phyloP scores from a whole-genome alignment of 2,113 vertebrate species.

The Phaethornis superciliosus region DNA sequence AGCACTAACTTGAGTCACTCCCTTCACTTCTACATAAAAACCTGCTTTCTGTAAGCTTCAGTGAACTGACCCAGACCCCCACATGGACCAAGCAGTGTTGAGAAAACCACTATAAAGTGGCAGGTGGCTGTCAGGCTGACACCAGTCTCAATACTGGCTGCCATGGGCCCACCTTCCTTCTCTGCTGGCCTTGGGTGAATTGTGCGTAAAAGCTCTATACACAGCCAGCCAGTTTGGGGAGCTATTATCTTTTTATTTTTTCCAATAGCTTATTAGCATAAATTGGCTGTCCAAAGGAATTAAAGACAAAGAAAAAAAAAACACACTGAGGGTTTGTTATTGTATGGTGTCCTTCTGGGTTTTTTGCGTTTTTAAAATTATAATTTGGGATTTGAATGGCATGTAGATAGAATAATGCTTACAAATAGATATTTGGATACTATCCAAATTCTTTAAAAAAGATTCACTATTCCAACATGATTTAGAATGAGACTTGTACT shows the following conservation, averaged over 20 bases:
- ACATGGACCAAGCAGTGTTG: not conserved
- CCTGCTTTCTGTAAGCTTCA: not conserved
- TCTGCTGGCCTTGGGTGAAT: not conserved
- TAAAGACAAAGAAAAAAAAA: not conserved
- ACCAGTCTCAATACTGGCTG: not conserved
- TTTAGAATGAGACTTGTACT: not conserved
- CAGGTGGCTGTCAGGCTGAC: not conserved
- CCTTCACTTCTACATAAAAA: not conserved
- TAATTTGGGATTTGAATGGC: not conserved
- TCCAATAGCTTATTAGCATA: not conserved
- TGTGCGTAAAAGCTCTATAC: not conserved
- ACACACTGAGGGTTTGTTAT: not conserved
- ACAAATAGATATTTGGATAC: not conserved
- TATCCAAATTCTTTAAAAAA: not conserved
- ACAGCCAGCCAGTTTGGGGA: not conserved
- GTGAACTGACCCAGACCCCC: not conserved
- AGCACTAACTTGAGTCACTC: accelerated
- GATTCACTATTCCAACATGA: not conserved
- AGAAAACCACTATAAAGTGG: not conserved
- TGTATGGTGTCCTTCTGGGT: not conserved
- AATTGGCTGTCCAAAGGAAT: not conserved
- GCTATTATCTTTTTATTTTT: not conserved
- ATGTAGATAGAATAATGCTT: not conserved
- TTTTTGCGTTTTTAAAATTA: not conserved
- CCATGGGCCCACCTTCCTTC: not conserved